Evolutionary conservation across 30 jellyfish, hydroid and myxozoan species (phyloP).

Genomic region (Euphysa ruthae): DNA sequence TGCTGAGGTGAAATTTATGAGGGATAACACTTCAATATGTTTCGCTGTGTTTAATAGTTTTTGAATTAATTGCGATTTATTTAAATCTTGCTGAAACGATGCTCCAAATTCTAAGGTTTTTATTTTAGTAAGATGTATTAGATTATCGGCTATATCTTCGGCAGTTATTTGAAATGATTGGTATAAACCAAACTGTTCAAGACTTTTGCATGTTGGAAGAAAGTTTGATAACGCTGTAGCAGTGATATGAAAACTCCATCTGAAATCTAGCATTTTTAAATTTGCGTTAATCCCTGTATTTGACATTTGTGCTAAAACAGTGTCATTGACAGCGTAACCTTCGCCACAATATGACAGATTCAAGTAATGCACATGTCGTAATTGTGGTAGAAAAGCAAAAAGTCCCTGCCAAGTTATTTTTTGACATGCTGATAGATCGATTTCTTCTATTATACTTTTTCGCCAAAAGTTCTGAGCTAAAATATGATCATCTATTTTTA

Average conservation of each 20-base stretch:
- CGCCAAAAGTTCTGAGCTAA: constrained; percentile 62
- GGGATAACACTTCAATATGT: constrained; percentile 56
- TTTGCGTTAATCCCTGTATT: constrained; percentile 33
- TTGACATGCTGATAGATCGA: constrained; percentile 97
- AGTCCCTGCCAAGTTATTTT: constrained; percentile 70
- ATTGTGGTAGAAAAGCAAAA: constrained; percentile 44
- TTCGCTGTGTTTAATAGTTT: constrained; percentile 41
- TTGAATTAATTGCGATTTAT: constrained; percentile 31
- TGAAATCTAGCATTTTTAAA: constrained; percentile 67
- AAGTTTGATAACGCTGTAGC: constrained; percentile 36
- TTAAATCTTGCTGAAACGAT: constrained; percentile 43
- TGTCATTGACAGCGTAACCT: constrained; percentile 89
- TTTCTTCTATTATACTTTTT: constrained; percentile 59
- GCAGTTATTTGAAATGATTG: constrained; percentile 69
- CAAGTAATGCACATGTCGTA: constrained; percentile 52
- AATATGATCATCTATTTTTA: constrained; percentile 56
- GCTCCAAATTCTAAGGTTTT: constrained; percentile 77
- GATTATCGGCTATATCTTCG: constrained; percentile 35
- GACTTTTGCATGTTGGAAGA: constrained; percentile 45
- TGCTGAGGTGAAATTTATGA: constrained; percentile 57
- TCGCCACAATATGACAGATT: constrained; percentile 93
- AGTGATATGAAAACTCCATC: constrained; percentile 85
- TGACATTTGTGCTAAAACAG: constrained; percentile 36
- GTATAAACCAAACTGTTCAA: constrained; percentile 68
- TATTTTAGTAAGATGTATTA: constrained; percentile 38